Base-by-base conservation (phyloP, 2,888 invertebrate species). In the Smittia sp. region DNA sequence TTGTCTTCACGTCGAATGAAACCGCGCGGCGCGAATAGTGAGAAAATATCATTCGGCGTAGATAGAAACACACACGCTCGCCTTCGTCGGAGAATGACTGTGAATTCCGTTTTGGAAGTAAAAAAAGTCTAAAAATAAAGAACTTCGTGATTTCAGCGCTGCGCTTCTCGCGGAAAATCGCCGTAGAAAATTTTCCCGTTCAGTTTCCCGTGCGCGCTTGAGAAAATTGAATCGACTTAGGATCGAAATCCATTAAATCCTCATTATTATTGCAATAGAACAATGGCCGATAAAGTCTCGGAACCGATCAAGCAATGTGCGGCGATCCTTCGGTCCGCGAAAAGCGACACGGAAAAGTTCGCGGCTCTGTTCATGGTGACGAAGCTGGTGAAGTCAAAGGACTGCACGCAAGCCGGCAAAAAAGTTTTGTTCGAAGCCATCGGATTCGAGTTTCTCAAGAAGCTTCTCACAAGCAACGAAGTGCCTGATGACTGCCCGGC, bases 341-440 rank as follows among this genome's bases (percentile, higher is more conserved):
- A 88, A 78, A 90, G 88, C 80, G 95, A 96, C 81, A 94, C 94
- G 0, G 94, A 95, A 81, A 94, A 93, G 81, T 94, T 96, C 81
- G 94, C 95, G 52, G 93, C 91, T 0, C 85, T 96, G 68, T 94
- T 95, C 81, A 91, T 95, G 90, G 93, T 95, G 72, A 94, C 95
- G 1, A 96, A 95, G 81, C 83, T 94, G 73, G 90, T 95, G 46
- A 92, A 93, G 81, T 89, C 90, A 76, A 91, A 91, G 79, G 92
- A 94, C 78, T 92, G 93, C 80, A 88, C 87, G 77, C 84, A 89
- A 9, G 85, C 87, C n/a, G 88, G 89, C n/a, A 92, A 91, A 80
- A 90, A 89, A 78, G 86, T 90, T 38, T 85, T 96, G 1, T 94
- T 96, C 79, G 93, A 95, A 83, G 92, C 94, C 1, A 93, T 96